Base-by-base conservation (phyloP, 2,113 vertebrate species). In the Perccottus glenii region DNA sequence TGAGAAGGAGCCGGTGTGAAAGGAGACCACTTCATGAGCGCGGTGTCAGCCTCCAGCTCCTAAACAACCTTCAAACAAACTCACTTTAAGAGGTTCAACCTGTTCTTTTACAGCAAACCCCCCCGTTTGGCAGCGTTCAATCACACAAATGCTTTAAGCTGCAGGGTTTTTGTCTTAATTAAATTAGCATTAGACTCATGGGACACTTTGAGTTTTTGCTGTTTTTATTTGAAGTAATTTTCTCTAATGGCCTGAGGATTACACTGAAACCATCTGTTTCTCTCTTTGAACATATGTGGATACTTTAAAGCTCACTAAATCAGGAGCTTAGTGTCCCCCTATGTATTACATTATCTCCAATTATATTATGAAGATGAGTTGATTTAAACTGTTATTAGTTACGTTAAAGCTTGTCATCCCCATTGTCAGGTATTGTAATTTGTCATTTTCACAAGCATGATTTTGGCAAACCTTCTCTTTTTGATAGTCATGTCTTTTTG, bases 171-270 rank as follows among this genome's bases (percentile, higher is more conserved):
- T 9, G 62, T 67, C 77, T 68, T 61, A 47, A 70, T 80, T 77
- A 75, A 70, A 66, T 4, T n/a, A n/a, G 57, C 77, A 67, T 63
- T 60, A 72, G 82, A 76, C 73, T 82, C 75, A 80, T 81, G 75
- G 85, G 83, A 15, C n/a, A 16, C 65, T 60, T 16, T 56, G 40
- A 49, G 60, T 72, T 80, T 72, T 70, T 60, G 58, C 65, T 68
- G 15, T 49, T 60, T 72, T 78, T 73, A 49, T 66, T 64, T 19
- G 62, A 73, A 64, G 77, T 65, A n/a, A 73, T 84, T 84, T 73
- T 27, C 16, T 67, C 27, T 61, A 77, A 75, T 32, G 56, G 63
- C 43, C 68, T 48, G 19, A 74, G 70, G 80, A 67, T 85, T 82
- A 72, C 9, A 7, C 4, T 16, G 16, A 45, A 60, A 38, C 81